phyloP scores from a whole-genome alignment of 2,113 vertebrate species.

The Brienomyrus longianalis region DNA sequence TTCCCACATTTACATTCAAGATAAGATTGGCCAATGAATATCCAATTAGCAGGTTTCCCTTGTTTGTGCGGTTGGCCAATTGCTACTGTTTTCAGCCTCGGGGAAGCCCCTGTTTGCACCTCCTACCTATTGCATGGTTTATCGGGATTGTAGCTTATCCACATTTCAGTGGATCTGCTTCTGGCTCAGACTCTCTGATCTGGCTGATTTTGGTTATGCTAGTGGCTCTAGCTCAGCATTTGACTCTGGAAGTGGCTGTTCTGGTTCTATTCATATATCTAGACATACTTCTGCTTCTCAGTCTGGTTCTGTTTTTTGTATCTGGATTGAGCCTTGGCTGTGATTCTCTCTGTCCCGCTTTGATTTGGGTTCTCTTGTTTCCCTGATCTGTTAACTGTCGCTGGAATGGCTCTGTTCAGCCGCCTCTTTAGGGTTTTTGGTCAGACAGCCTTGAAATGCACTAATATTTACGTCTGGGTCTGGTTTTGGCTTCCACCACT shows the following conservation, averaged over 20 bases:
- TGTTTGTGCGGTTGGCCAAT: neutral
- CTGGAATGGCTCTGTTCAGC: neutral
- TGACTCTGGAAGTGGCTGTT: neutral
- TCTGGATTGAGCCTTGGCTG: neutral
- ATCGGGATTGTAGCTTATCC: neutral
- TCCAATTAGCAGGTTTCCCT: neutral
- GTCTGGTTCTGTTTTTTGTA: neutral
- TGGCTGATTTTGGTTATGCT: neutral
- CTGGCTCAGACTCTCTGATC: neutral
- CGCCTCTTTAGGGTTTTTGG: neutral
- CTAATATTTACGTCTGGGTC: constrained; percentile 2
- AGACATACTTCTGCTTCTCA: neutral
- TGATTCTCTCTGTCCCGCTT: neutral
- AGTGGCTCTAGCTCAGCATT: neutral
- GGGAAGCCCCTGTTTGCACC: neutral
- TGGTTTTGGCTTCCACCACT: neutral
- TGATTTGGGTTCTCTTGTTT: neutral
- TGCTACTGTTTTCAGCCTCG: neutral
- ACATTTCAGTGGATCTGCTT: neutral
- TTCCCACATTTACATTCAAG: neutral
- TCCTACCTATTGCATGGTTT: neutral
- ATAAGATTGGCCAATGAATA: neutral
- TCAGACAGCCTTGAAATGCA: neutral
- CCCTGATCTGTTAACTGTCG: neutral
- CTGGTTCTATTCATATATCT: neutral